Percentiles rank a stretch among this genome's conserved stretches.
phyloP scores from a whole-genome alignment of 2,888 invertebrate genomes.

The Drosophila suboccidentalis region DNA sequence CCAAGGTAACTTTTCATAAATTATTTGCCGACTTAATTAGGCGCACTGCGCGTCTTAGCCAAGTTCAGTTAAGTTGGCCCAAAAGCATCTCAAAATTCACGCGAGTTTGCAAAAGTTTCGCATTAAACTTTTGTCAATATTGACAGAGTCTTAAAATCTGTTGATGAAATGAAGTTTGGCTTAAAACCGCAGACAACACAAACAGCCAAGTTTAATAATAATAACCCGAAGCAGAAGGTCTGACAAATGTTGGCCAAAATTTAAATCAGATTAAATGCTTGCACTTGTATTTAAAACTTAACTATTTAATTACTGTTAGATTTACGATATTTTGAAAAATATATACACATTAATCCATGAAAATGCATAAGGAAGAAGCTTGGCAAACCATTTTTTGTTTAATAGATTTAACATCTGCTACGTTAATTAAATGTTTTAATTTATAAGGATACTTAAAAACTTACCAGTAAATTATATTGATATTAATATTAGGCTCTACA shows the following conservation, averaged over 20 bases:
- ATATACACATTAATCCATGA: too few species aligned
- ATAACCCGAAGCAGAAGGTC: not conserved
- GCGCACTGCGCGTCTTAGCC: constrained; percentile 18
- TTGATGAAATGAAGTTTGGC: constrained; percentile 2
- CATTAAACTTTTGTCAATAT: constrained; percentile 34
- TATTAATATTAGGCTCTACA: too few species aligned
- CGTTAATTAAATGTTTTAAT: too few species aligned
- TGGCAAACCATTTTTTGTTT: too few species aligned
- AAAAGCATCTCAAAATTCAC: constrained; percentile 18
- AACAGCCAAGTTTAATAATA: constrained; percentile 23
- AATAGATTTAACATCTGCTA: too few species aligned
- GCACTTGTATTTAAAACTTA: not conserved
- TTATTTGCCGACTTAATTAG: constrained; percentile 60
- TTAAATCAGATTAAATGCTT: constrained; percentile 2
- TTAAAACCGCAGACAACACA: constrained; percentile 25
- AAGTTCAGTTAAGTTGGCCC: not conserved
- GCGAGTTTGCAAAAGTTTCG: constrained; percentile 17
- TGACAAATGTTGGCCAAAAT: not conserved
- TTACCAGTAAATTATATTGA: too few species aligned
- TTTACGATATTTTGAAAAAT: not conserved
- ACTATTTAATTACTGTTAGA: not conserved
- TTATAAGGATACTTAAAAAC: too few species aligned
- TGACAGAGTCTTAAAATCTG: constrained; percentile 16
- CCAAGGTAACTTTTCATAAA: constrained; percentile 51
- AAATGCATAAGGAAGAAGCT: not conserved